A percentile compares a stretch with the other conserved stretches of the same genome.
phyloP scores from a whole-genome alignment of 2,113 vertebrate species.

The Acanthochromis polyacanthus region DNA sequence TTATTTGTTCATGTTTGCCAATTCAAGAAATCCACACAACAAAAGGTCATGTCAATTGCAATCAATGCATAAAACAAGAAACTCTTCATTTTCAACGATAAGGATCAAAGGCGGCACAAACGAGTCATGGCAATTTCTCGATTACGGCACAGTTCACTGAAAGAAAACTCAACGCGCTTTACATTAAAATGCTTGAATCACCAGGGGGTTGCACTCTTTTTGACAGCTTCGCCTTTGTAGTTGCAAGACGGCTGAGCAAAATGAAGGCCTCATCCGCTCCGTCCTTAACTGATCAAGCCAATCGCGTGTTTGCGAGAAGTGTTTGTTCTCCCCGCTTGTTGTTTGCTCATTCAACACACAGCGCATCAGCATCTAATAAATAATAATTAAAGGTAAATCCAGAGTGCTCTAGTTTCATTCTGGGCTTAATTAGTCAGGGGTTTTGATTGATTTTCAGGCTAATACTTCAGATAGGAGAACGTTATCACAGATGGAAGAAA shows the following conservation, averaged over 20 bases:
- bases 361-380: slow-evolving; percentile 12
- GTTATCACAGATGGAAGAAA: slow-evolving; percentile 15
- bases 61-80: slow-evolving; percentile 3
- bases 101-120: slow-evolving; percentile 19
- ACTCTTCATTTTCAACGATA: slow-evolving; percentile 6
- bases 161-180: too few relatives aligned
- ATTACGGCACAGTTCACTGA: background rate
- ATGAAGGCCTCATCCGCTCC: background rate
- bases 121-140: background rate
- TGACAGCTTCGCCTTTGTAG: too few relatives aligned
- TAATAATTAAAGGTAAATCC: slow-evolving; percentile 45
- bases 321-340: background rate
- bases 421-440: slow-evolving; percentile 32
- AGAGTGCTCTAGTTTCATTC: slow-evolving; percentile 17
- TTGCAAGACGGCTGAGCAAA: background rate
- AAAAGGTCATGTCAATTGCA: slow-evolving; percentile 3
- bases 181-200: too few relatives aligned
- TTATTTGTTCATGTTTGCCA: background rate
- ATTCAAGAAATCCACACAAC: background rate
- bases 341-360: background rate
- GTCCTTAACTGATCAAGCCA: background rate
- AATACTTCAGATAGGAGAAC: too few relatives aligned
- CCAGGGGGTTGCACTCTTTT: too few relatives aligned
- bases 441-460: slow-evolving; percentile 15
- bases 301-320: background rate